Conservation (phyloP, 2,888 invertebrate species). For the Dione juno region DNA sequence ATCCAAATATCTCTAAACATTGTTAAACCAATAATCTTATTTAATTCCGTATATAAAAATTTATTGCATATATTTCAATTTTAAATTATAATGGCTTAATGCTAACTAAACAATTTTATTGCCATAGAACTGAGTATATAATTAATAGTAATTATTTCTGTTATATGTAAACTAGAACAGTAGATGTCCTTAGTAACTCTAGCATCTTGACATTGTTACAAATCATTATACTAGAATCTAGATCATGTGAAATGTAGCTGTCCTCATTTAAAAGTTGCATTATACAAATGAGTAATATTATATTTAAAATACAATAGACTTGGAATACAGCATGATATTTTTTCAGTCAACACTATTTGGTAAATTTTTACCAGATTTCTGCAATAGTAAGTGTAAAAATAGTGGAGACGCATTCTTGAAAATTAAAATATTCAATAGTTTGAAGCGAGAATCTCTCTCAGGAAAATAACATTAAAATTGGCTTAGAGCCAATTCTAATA, state of each 20-base stretch:
- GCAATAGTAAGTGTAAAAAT: not conserved
- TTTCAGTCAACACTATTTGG: not conserved
- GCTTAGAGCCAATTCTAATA: not conserved
- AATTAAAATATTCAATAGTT: too few species aligned
- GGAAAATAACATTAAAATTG: too few species aligned
- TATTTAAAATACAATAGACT: not conserved
- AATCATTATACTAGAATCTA: constrained; percentile 17
- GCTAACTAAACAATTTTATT: not conserved
- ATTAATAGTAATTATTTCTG: constrained; percentile 15
- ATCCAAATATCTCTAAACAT: too few species aligned
- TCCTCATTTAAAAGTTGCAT: not conserved
- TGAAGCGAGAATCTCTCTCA: too few species aligned
- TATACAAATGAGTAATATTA: not conserved
- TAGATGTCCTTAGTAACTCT: constrained; percentile 18
- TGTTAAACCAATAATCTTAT: too few species aligned
- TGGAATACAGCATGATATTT: not conserved
- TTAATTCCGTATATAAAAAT: too few species aligned
- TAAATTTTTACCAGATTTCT: not conserved
- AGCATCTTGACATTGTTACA: constrained; percentile 20
- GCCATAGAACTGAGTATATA: not conserved
- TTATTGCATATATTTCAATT: not conserved
- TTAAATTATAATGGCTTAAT: not conserved
- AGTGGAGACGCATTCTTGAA: not conserved
- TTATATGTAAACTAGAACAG: constrained; percentile 14
- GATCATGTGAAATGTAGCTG: not conserved